Evolutionary conservation across 2,888 invertebrate species (phyloP).

Genomic region (Campoplex nolae): DNA sequence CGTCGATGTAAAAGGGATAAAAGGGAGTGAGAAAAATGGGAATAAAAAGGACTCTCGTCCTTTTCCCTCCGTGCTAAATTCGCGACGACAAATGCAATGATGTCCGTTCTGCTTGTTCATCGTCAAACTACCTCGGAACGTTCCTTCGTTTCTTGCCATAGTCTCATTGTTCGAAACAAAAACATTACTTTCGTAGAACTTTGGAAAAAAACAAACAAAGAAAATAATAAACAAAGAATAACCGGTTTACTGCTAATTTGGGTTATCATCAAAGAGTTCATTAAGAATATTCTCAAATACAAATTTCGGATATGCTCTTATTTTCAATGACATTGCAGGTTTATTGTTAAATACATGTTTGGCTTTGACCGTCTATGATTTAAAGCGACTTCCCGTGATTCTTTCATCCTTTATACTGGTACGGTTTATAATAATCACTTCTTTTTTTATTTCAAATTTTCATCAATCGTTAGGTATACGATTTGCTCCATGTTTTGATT

Average conservation of each 20-base stretch:
- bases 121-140: slow-evolving; percentile 5
- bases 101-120: slow-evolving; percentile 8
- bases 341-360: slow-evolving; percentile 15
- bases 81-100: background rate
- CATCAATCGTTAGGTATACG: background rate
- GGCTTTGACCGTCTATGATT: background rate
- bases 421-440: background rate
- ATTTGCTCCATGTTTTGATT: background rate
- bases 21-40: slow-evolving; percentile 19
- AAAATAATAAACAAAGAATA: background rate
- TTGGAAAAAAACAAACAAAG: background rate
- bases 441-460: background rate
- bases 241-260: background rate
- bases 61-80: background rate
- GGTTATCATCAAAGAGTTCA: background rate
- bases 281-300: background rate
- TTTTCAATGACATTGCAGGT: slow-evolving; percentile 8
- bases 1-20: slow-evolving; percentile 77
- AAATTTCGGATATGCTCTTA: background rate
- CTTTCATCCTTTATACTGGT: background rate
- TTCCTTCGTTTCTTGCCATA: slow-evolving; percentile 17
- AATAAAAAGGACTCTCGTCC: background rate
- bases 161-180: background rate
- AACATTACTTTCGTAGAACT: background rate
- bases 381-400: background rate